phyloP scores from a whole-genome alignment of 2,113 vertebrate genomes.

The Macaca nemestrina region DNA sequence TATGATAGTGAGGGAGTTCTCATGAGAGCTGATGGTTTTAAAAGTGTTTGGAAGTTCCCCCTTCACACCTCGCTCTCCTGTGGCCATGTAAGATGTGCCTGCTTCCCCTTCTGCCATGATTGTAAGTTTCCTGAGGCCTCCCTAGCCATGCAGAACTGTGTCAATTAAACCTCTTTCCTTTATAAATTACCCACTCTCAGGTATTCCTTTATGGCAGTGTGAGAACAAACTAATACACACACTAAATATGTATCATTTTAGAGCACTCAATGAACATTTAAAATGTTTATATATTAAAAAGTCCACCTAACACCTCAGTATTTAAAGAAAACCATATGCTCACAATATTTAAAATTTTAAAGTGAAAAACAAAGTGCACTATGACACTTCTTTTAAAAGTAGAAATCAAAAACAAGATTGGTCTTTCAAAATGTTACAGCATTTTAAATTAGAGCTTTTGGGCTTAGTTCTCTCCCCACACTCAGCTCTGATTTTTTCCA shows the following conservation, averaged over 20 bases:
- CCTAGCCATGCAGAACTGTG: too few species aligned
- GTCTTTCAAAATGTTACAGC: background rate
- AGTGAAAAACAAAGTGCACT: background rate
- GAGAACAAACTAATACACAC: too few species aligned
- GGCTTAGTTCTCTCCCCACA: background rate
- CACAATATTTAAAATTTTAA: background rate
- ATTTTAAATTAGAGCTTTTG: background rate
- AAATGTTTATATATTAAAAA: slow-evolving; percentile 5
- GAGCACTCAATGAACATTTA: background rate
- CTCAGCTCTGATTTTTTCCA: background rate
- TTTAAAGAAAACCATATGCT: background rate
- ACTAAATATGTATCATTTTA: background rate
- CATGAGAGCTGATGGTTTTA: too few species aligned
- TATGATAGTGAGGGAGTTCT: too few species aligned
- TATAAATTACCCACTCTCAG: too few species aligned
- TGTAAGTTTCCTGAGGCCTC: too few species aligned
- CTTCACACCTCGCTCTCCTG: too few species aligned
- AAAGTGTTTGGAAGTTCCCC: too few species aligned
- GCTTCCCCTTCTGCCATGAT: too few species aligned
- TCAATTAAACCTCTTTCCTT: too few species aligned
- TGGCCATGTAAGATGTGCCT: too few species aligned
- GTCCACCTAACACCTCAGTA: background rate
- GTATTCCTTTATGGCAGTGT: too few species aligned
- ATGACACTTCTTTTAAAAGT: background rate
- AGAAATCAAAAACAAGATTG: background rate